These are phyloP conservation scores for Andrena trimmerana DNA, from an alignment of 2,888 invertebrate species.

Conservation along the genomic window DNA sequence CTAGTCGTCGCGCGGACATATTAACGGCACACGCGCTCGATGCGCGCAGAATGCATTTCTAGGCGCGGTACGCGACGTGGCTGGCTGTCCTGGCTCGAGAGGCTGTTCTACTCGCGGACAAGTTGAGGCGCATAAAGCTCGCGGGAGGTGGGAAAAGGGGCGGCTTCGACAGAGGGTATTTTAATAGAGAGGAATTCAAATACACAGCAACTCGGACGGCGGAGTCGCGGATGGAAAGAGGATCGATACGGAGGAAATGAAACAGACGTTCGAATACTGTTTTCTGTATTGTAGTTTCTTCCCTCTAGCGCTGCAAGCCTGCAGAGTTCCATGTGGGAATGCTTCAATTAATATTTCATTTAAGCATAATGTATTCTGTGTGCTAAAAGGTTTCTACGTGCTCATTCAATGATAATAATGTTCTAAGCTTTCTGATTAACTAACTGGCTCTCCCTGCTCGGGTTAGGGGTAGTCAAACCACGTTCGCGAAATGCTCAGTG, in stretches of 20 bases:
- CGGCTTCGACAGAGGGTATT: constrained; percentile 16
- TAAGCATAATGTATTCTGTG: too few relatives aligned
- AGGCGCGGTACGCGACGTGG: constrained; percentile 48
- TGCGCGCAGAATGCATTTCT: constrained; percentile 58
- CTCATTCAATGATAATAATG: too few relatives aligned
- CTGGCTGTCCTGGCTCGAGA: constrained; percentile 54
- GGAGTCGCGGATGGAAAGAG: constrained; percentile 14
- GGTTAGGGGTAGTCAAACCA: too few relatives aligned
- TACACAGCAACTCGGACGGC: constrained; percentile 16
- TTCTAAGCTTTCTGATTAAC: too few relatives aligned
- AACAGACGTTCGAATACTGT: background rate
- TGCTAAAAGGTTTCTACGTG: too few relatives aligned
- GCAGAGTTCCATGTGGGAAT: too few relatives aligned
- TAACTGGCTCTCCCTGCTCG: too few relatives aligned
- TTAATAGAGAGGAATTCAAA: constrained; percentile 43
- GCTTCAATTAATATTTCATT: too few relatives aligned
- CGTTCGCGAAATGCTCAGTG: too few relatives aligned
- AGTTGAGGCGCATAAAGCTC: constrained; percentile 69
- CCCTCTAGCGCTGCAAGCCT: background rate
- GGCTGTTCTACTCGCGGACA: constrained; percentile 73
- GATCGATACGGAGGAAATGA: constrained; percentile 32
- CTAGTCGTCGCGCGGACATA: constrained; percentile 30
- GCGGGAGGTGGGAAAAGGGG: background rate
- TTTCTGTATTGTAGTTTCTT: background rate
- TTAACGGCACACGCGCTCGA: constrained; percentile 48